Base-by-base conservation (phyloP, 1,140 invertebrate genomes). In the Nebria ingens region DNA sequence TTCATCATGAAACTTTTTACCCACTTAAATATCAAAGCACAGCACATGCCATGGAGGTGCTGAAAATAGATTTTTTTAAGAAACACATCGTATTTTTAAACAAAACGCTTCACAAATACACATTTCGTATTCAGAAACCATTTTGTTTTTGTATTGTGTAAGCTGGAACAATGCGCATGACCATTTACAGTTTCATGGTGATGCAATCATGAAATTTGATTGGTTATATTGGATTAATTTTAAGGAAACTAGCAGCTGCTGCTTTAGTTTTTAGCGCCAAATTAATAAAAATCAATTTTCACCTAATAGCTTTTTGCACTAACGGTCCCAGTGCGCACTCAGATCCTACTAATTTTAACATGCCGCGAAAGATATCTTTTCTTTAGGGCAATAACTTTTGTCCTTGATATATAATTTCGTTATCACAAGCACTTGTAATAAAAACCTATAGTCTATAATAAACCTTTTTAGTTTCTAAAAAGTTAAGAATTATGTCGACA, bases 21-120 rank as follows among this genome's bases (percentile, higher is more conserved):
- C 21, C 25, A 23, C 51, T 13, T 15, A 51, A 29, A n/a, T n/a
- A 56, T 40, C 34, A 56, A 21, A 17, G 11, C 21, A 50, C 20
- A 22, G 20, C 15, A 56, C 22, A 53, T 34, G 19, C 17, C 17
- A 9, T 19, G 11, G 38, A 19, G 12, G 42, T 54, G 49, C 53
- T 53, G 45, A 53, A 53, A 52, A 42, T 21, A 53, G 42, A 53
- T 42, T 45, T 50, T 25, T 52, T 17, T 12, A 54, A 56, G 42
- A 22, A 29, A 52, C 15, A 20, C 58, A 59, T 55, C 58, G 57
- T 61, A 55, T 62, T 60, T 62, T 62, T 53, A 54, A 58, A 51
- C 49, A 65, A 68, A 65, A 65, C 61, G 61, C 61, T 65, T 61
- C 61, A 63, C 66, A 68, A 69, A 69, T 62, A 64, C 65, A 66